Evolutionary conservation across 2,888 invertebrate genomes (phyloP).

Genomic region (Sepiola atlantica): DNA sequence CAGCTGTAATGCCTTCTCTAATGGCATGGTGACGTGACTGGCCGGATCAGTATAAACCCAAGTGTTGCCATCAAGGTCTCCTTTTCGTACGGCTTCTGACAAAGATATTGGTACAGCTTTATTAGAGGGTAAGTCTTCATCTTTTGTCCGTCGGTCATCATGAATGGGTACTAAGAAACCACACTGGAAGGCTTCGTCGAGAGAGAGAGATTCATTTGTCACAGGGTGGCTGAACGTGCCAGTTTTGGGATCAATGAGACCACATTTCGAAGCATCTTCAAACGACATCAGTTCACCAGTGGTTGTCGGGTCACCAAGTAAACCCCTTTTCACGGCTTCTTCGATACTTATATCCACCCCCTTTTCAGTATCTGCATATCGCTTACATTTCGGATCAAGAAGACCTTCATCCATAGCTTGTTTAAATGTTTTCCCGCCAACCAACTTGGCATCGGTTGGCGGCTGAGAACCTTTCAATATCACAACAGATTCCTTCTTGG

Average conservation of each 20-base stretch:
- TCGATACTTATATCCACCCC: slow-evolving; percentile 54
- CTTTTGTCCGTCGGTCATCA: slow-evolving; percentile 49
- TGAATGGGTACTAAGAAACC: slow-evolving; percentile 78
- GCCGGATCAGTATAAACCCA: slow-evolving; percentile 80
- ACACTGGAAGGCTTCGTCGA: slow-evolving; percentile 87
- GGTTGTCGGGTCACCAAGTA: slow-evolving; percentile 51
- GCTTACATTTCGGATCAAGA: slow-evolving; percentile 46
- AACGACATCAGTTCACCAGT: slow-evolving; percentile 48
- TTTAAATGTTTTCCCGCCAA: slow-evolving; percentile 70
- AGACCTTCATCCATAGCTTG: slow-evolving; percentile 50
- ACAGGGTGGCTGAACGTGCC: slow-evolving; percentile 89
- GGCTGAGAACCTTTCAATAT: slow-evolving; percentile 62
- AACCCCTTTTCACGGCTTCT: slow-evolving; percentile 55
- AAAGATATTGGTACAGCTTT: slow-evolving; percentile 78
- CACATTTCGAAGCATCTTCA: slow-evolving; percentile 59
- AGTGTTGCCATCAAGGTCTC: slow-evolving; percentile 83
- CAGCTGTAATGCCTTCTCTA: slow-evolving; percentile 58
- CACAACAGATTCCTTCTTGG: slow-evolving; percentile 60
- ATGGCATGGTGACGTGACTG: slow-evolving; percentile 79
- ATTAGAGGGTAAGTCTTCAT: slow-evolving; percentile 48
- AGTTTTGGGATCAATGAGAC: slow-evolving; percentile 70
- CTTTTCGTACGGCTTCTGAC: slow-evolving; percentile 90
- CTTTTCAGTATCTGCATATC: slow-evolving; percentile 52
- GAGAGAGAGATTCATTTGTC: slow-evolving; percentile 85
- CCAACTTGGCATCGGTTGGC: background rate